A percentile compares a stretch with the other conserved stretches of the same genome.
Evolutionary conservation across 2,113 vertebrate species (phyloP).

Genomic region (Centropus unirufus): DNA sequence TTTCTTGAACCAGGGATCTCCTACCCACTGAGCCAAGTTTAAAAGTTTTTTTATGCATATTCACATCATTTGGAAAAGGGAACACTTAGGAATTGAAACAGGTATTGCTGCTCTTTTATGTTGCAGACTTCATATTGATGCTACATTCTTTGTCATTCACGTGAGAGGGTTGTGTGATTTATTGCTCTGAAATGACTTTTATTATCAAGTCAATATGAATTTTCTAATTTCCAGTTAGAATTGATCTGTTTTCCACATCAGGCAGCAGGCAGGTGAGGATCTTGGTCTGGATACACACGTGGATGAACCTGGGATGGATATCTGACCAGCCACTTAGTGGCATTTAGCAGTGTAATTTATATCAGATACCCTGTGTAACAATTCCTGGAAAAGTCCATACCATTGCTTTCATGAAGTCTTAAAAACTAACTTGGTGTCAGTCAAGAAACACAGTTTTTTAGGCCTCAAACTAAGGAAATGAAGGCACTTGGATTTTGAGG

Average conservation of each 20-base stretch:
- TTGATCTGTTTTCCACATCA: neutral
- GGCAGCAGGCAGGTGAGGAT: slow-evolving; percentile 32
- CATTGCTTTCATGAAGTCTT: neutral
- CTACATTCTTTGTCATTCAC: neutral
- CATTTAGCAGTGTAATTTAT: neutral
- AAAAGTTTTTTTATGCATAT: neutral
- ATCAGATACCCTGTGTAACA: neutral
- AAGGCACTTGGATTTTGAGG: neutral
- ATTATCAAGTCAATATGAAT: neutral
- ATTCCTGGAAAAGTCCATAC: neutral
- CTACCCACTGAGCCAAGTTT: neutral
- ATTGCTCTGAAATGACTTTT: neutral
- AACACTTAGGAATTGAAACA: neutral
- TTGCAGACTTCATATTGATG: neutral
- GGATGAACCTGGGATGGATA: neutral
- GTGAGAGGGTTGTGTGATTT: neutral
- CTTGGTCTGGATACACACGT: slow-evolving; percentile 13
- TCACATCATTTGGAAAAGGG: neutral
- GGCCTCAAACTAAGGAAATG: neutral
- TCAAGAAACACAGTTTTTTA: neutral
- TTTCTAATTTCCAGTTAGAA: neutral
- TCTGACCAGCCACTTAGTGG: neutral
- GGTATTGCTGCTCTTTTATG: neutral
- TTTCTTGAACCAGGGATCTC: neutral
- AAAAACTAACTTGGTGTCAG: neutral